Evolutionary conservation across 2,888 invertebrate genomes (phyloP).

Genomic region (Hanleya hanleyi): DNA sequence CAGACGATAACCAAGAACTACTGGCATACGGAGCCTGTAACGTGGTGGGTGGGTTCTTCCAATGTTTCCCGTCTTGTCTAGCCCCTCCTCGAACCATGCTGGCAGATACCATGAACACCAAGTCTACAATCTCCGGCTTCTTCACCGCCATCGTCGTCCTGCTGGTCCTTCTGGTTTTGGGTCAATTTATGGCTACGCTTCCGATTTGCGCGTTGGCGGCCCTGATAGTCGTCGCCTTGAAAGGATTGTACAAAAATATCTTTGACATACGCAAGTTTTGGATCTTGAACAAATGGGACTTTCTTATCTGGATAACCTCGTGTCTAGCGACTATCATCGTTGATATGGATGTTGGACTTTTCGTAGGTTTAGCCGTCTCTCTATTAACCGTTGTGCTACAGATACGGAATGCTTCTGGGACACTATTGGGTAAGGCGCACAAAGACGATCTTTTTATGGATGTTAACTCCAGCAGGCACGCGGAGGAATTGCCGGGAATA

Average conservation of each 20-base stretch:
- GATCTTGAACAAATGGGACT: slow-evolving; percentile 85
- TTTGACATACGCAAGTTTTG: slow-evolving; percentile 81
- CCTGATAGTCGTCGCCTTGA: slow-evolving; percentile 73
- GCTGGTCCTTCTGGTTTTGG: slow-evolving; percentile 59
- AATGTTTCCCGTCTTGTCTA: slow-evolving; percentile 69
- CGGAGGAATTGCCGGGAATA: slow-evolving; percentile 19
- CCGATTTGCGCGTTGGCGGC: slow-evolving; percentile 70
- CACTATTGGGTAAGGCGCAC: slow-evolving; percentile 23
- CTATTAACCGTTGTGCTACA: slow-evolving; percentile 48
- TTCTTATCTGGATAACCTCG: slow-evolving; percentile 73
- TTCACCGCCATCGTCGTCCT: slow-evolving; percentile 57
- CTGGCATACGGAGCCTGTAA: slow-evolving; percentile 71
- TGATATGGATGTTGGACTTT: slow-evolving; percentile 59
- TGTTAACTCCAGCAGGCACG: neutral
- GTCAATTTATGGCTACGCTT: slow-evolving; percentile 58
- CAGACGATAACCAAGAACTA: slow-evolving; percentile 71
- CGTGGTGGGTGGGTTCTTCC: slow-evolving; percentile 68
- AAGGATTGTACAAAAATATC: slow-evolving; percentile 78
- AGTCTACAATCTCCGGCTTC: slow-evolving; percentile 50
- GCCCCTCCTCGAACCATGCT: slow-evolving; percentile 64
- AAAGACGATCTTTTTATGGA: neutral
- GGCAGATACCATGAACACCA: slow-evolving; percentile 56
- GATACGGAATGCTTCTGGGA: slow-evolving; percentile 38
- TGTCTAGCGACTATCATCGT: slow-evolving; percentile 46
- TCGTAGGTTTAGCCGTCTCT: slow-evolving; percentile 53